Evolutionary conservation across 2,113 vertebrate species (phyloP).

Genomic region (Odontophorus gujanensis): DNA sequence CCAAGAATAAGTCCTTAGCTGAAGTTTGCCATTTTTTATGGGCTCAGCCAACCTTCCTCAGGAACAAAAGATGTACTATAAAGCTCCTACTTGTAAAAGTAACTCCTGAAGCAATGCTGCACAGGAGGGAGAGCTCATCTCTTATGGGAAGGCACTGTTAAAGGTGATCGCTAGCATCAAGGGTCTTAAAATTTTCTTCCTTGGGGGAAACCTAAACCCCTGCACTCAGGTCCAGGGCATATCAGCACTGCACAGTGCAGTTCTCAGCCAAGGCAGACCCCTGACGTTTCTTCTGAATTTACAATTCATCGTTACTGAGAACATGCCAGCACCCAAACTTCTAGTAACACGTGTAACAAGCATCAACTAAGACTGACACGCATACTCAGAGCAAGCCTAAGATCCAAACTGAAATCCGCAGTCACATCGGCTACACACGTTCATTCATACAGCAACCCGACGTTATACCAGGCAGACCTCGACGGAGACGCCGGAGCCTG

Average conservation of each 20-base stretch:
- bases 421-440: not conserved
- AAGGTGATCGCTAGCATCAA: rapidly evolving
- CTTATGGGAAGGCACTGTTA: not conserved
- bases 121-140: not conserved
- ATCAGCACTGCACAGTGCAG: rapidly evolving
- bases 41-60: not conserved
- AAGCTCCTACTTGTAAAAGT: not conserved
- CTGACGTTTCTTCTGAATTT: not conserved
- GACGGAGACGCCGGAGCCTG: not conserved
- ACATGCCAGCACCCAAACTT: not conserved
- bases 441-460: not conserved
- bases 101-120: not conserved
- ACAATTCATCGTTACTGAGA: not conserved
- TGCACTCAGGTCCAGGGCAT: not conserved
- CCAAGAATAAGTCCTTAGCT: not conserved
- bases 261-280: not conserved
- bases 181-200: not conserved
- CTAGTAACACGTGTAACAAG: not conserved
- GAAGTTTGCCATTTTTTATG: not conserved
- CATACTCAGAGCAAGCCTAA: not conserved
- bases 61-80: rapidly evolving
- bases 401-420: not conserved
- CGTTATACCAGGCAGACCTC: not conserved
- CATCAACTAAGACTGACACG: not conserved
- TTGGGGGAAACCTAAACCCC: not conserved